Base-by-base conservation (phyloP, 1,140 invertebrate genomes). In the Pogonognathellus flavescens region DNA sequence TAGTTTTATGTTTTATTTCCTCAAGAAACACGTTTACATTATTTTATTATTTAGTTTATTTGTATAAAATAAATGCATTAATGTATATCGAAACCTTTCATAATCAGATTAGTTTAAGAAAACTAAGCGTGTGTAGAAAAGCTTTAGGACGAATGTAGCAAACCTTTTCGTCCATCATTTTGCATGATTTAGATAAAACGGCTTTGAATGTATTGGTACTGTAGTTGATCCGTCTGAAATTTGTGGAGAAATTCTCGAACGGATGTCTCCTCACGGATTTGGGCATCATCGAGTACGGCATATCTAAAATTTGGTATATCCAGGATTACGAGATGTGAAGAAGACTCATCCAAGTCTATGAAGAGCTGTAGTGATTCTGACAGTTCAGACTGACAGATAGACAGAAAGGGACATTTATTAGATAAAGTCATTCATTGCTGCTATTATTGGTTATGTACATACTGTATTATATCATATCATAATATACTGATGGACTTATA, bases 331-430 rank as follows among this genome's bases (percentile, higher is more conserved):
- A 88, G 57, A 59, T 85, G 83, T 20, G 87, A 84, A 52, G 53
- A 66, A 7, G 50, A 72, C 14, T 88, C 87, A 7, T 87, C 86
- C 60, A 88, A 57, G 52, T 88, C 87, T 13, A 87, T 80, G 66
- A 87, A 87, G 8, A 88, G 80, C 41, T 86, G 66, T 10, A 88
- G 83, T 0, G 86, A 87, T 66, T 88, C 87, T 50, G 87, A 53
- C 84, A 88, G 60, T 49, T 88, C 87, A 8, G 84, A 86, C 87
- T 88, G 83, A 7, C 18, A 53, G n/a, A 84, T 8, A 84, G n/a
- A 84, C 10, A 84, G 31, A 41, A 41, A 6, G 31, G 49, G 16
- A 83, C 59, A 18, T n/a, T n/a, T n/a, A n/a, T 14, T n/a, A 52
- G 57, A 20, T 59, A 52, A 11, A 59, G 31, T 41, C 18, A 31